A percentile compares a stretch with the other conserved stretches of the same genome.
Conservation (phyloP, 2,888 invertebrate genomes). For the Theristus sp. region DNA sequence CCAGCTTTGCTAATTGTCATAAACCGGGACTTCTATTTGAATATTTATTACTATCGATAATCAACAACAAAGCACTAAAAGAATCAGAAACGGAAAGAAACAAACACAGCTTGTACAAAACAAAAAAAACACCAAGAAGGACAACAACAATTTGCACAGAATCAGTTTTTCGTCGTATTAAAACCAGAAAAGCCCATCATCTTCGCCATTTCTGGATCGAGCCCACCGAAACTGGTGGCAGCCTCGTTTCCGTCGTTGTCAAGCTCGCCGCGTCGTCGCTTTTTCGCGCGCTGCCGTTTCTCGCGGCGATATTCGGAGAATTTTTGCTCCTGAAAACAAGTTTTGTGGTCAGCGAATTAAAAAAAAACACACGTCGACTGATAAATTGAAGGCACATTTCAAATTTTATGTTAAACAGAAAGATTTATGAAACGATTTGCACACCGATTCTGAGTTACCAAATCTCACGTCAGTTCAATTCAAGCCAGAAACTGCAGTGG, state of each 20-base stretch:
- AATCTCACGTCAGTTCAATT: too few species aligned
- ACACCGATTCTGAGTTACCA: too few species aligned
- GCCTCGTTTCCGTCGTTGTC: conserved; percentile 9
- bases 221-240: conserved; percentile 30
- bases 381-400: background rate
- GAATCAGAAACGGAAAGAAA: too few species aligned
- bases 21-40: too few species aligned
- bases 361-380: background rate
- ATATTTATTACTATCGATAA: too few species aligned
- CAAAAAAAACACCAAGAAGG: too few species aligned
- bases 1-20: too few species aligned
- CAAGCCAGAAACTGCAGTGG: too few species aligned
- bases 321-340: conserved; percentile 59
- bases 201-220: conserved; percentile 51
- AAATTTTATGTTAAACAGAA: background rate
- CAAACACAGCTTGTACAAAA: too few species aligned
- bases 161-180: conserved; percentile 30
- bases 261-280: background rate
- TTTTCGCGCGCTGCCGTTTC: conserved; percentile 32
- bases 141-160: background rate
- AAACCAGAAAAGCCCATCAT: conserved; percentile 92
- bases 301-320: conserved; percentile 71
- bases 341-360: too few species aligned
- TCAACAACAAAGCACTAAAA: too few species aligned
- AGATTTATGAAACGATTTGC: too few species aligned